Evolutionary conservation across 1,140 invertebrate species (phyloP).

Genomic region (Sogatella furcifera): DNA sequence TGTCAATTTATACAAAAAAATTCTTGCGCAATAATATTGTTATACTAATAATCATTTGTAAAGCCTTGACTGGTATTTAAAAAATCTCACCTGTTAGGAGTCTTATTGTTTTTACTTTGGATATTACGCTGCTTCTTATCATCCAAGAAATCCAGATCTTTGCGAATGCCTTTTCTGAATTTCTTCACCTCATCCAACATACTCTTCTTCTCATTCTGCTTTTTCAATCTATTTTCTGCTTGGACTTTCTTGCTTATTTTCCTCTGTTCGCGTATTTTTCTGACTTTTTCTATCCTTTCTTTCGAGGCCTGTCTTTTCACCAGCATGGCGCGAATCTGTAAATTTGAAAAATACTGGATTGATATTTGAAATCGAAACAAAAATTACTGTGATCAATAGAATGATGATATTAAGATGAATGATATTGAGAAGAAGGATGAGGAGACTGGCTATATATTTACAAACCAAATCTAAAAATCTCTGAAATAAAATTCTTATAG

Average conservation of each 20-base stretch:
- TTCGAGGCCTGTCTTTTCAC: constrained; percentile 72
- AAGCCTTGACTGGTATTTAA: no score
- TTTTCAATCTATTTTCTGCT: constrained; percentile 68
- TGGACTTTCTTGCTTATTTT: constrained; percentile 89
- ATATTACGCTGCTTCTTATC: constrained; percentile 28
- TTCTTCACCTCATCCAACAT: constrained; percentile 77
- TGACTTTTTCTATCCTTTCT: constrained; percentile 78
- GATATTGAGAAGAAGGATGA: no score
- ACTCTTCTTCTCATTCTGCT: constrained; percentile 64
- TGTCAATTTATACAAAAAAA: no score
- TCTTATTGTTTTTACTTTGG: constrained; percentile 16
- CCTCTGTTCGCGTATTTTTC: constrained; percentile 77
- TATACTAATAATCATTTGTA: no score
- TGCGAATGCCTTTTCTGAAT: constrained; percentile 67
- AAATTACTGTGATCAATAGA: no score
- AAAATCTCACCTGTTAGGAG: constrained; percentile 7
- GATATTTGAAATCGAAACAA: no score
- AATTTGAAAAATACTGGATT: not conserved
- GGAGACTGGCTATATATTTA: no score
- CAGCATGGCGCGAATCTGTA: constrained; percentile 64
- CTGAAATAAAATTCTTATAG: no score
- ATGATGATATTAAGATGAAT: no score
- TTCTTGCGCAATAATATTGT: no score
- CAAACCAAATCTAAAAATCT: no score
- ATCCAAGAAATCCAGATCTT: constrained; percentile 74